Evolutionary conservation across 2,113 vertebrate species (phyloP), one percentile per base, ranked within the genome.

Genomic region (Daubentonia madagascariensis): DNA sequence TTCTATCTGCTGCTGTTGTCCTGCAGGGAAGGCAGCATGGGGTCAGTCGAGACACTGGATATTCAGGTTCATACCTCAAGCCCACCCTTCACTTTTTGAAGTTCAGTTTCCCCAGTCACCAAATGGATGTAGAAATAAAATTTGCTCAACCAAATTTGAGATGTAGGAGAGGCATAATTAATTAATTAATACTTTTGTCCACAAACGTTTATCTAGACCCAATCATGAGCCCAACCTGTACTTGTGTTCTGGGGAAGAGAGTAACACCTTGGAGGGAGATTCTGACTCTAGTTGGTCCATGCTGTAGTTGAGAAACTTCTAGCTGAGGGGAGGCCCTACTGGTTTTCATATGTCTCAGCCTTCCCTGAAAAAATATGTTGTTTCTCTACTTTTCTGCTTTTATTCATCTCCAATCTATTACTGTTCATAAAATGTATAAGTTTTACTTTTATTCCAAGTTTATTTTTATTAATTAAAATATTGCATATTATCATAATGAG

Each of bases 381-480:
- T 30, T 54, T 35, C 37, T 78, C 40, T 63, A 50, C 28, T n/a
- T 63, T 67, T 7, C 30, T 48, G 8, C 40, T 95, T 91, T 68
- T 95, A 16, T 90, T 90, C 54, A 68, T 73, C 76, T 9, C 57
- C 50, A 73, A 0, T 67, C 68, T 72, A 23, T 90, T 78, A 50
- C 50, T 52, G 11, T 59, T 83, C 25, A 57, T 84, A 70, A 87
- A 35, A 54, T 52, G 22, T 9, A 1, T 61, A 40, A 43, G 23
- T 65, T 83, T 48, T n/a, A 48, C 20, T 94, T 94, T 92, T 48
- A 81, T 20, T 48, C 43, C 50, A 75, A 67, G n/a, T 61, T 85
- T 75, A 45, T 78, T 67, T 32, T 67, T 88, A 40, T 63, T 81
- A 30, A 67, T 91, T 88, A 52, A 70, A 80, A 75, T 97, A 30